Base-by-base conservation (phyloP, 1,140 invertebrate genomes). In the Nylanderia fulva region DNA sequence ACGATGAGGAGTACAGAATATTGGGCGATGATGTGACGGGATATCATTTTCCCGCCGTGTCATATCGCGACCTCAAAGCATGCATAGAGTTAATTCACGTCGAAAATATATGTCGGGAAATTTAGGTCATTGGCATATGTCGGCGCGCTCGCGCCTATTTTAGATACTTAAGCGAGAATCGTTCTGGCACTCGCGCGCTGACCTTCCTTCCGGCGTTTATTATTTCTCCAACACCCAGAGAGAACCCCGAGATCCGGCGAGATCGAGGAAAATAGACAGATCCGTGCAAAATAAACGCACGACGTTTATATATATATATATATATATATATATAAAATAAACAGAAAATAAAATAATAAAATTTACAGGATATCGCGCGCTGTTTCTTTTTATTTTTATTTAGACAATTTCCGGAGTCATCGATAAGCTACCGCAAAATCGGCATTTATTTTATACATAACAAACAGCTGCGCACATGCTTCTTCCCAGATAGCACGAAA, bases 111-210 rank as follows among this genome's bases (percentile, higher is more conserved):
- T 33, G 29, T 33, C 29, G 76, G 68, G 39, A 76, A 88, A 91
- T 90, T 90, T 91, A 60, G 91, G 91, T 90, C 90, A 91, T 89
- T 92, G 90, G 86, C 91, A 88, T 87, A 77, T 75, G 77, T 68
- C 42, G 48, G 29, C 36, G 24, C 42, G 66, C 48, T 61, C 36
- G 27, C 36, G n/a, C 84, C 87, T 91, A 92, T 91, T 92, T 90
- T 88, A 60, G 72, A 84, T 72, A 76, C 64, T 86, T 87, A 45
- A 61, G 18, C 84, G 52, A 68, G 60, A 18, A 15, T 66, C 21
- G 69, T n/a, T 45, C 29, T 45, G 21, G 52, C n/a, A n/a, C 58
- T 63, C 69, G 24, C 58, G 60, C 77, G 88, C 86, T 91, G 91
- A 92, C 91, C 91, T 92, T 91, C 71, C 88, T 79, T 90, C 85